Conservation (phyloP, 2,113 vertebrate species). For the Embiotoca jacksoni region DNA sequence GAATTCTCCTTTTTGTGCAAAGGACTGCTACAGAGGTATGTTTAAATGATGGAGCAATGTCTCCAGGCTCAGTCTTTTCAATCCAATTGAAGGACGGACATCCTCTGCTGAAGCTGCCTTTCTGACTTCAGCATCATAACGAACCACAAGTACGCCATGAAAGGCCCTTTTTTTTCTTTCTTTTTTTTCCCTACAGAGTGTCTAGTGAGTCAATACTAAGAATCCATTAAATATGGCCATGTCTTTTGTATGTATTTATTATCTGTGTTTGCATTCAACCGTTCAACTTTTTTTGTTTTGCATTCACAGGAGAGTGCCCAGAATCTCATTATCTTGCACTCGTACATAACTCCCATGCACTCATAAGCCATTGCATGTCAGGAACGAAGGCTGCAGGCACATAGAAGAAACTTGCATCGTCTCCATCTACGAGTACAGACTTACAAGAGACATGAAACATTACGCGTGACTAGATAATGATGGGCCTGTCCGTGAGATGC, state of each 20-base stretch:
- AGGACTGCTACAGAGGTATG: slow-evolving; percentile 50
- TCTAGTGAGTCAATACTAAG: slow-evolving; percentile 36
- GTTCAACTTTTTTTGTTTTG: slow-evolving; percentile 28
- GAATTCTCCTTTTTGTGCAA: slow-evolving; percentile 10
- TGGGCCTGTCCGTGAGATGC: slow-evolving; percentile 45
- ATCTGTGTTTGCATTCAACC: slow-evolving; percentile 58
- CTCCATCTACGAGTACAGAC: slow-evolving; percentile 13
- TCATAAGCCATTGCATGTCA: slow-evolving; percentile 60
- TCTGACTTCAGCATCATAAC: slow-evolving; percentile 30
- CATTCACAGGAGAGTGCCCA: slow-evolving; percentile 66
- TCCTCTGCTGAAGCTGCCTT: slow-evolving; percentile 64
- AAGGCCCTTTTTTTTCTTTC: slow-evolving; percentile 16
- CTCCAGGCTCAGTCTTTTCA: slow-evolving; percentile 31
- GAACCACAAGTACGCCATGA: slow-evolving; percentile 40
- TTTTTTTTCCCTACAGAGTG: neutral
- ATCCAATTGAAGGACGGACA: slow-evolving; percentile 31
- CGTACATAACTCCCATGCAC: slow-evolving; percentile 27
- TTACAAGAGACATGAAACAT: neutral
- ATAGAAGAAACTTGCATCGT: slow-evolving; percentile 33
- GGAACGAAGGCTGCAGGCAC: slow-evolving; percentile 59
- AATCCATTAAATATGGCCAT: slow-evolving; percentile 45
- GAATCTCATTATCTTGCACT: slow-evolving; percentile 48
- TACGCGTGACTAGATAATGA: slow-evolving; percentile 40
- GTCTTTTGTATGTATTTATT: slow-evolving; percentile 67
- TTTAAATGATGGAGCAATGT: slow-evolving; percentile 6